phyloP scores from a whole-genome alignment of 2,113 vertebrate species.

The Ornithorhynchus anatinus region DNA sequence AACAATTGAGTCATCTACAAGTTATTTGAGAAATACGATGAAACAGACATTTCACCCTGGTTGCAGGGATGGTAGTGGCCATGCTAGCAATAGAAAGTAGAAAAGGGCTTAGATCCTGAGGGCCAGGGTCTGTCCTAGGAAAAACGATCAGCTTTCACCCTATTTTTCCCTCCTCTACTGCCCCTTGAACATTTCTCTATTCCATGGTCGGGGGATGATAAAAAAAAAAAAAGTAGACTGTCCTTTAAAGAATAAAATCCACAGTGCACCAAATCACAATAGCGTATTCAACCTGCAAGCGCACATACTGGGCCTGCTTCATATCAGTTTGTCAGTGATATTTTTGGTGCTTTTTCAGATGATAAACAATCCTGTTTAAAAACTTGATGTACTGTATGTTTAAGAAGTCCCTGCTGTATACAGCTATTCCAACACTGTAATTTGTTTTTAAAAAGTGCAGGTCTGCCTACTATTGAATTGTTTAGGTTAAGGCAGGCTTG shows the following conservation, averaged over 20 bases:
- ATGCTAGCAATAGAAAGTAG: no score
- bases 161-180: no score
- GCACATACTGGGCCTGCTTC: slow-evolving; percentile 11
- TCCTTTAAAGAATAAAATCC: slow-evolving; percentile 11
- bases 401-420: neutral
- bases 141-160: no score
- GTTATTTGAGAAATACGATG: no score
- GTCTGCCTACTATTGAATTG: neutral
- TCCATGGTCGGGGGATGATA: slow-evolving; percentile 24
- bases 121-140: no score
- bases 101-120: no score
- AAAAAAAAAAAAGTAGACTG: neutral
- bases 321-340: slow-evolving; percentile 12
- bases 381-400: slow-evolving; percentile 14
- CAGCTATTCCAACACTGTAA: neutral
- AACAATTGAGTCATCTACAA: no score
- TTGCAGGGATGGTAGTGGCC: no score
- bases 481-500: neutral
- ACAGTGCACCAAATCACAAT: slow-evolving; percentile 22
- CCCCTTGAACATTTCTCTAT: no score
- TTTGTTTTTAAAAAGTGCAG: neutral
- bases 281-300: slow-evolving; percentile 20
- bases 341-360: slow-evolving; percentile 25
- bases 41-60: no score
- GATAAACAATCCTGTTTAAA: slow-evolving; percentile 29